These are phyloP conservation scores for Scaptomyza cyrtandrae DNA, from an alignment of 2,888 invertebrate genomes.

Conservation along the genomic window DNA sequence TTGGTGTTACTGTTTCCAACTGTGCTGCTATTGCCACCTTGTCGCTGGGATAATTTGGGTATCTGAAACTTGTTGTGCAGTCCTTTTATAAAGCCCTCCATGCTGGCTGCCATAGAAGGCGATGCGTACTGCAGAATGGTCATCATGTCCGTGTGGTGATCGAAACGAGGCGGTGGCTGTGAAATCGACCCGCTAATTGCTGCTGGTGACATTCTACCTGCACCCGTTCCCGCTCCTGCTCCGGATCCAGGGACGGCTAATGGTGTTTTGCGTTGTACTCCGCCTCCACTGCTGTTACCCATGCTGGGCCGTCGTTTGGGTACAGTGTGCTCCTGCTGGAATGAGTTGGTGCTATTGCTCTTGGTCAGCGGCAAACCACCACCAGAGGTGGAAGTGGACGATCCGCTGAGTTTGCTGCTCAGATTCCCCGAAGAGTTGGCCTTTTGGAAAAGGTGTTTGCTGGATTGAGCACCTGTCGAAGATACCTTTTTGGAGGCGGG, in stretches of 20 bases:
- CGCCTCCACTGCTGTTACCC: constrained; percentile 39
- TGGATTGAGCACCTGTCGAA: constrained; percentile 83
- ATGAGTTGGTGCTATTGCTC: constrained; percentile 83
- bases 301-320: constrained; percentile 68
- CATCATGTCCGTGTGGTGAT: constrained; percentile 83
- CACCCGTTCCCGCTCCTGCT: constrained; percentile 13
- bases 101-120: constrained; percentile 86
- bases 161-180: constrained; percentile 78
- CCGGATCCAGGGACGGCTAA: constrained; percentile 12
- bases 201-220: constrained; percentile 59
- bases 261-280: constrained; percentile 49
- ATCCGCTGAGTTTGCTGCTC: constrained; percentile 72
- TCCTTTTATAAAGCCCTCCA: constrained; percentile 91
- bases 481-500: constrained; percentile 90
- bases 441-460: constrained; percentile 83
- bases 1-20: constrained; percentile 30
- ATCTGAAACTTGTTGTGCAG: constrained; percentile 94
- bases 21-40: constrained; percentile 28
- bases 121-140: constrained; percentile 87
- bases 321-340: constrained; percentile 68
- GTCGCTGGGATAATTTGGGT: constrained; percentile 89
- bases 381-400: constrained; percentile 37
- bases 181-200: constrained; percentile 70
- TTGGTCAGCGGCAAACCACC: constrained; percentile 74
- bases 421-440: constrained; percentile 84